A percentile compares a stretch with the other conserved stretches of the same genome.
phyloP scores from a whole-genome alignment of 1,140 invertebrate genomes.

The Thalassaphorura encarpata region DNA sequence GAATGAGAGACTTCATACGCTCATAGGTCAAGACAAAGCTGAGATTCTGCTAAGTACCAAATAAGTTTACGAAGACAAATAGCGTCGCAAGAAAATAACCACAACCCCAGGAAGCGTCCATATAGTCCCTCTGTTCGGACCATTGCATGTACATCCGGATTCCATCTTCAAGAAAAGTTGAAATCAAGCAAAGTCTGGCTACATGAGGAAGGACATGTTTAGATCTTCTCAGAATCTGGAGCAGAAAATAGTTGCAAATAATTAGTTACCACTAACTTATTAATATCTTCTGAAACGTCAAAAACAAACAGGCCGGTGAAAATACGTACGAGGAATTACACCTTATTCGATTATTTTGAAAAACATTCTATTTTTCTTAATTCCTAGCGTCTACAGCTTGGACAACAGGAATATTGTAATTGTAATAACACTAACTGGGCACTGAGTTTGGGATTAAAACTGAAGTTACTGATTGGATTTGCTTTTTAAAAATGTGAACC shows the following conservation, averaged over 20 bases:
- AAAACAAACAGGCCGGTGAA: too few species aligned
- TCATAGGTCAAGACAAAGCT: too few species aligned
- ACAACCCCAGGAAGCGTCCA: constrained; percentile 97
- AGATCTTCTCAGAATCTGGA: constrained; percentile 78
- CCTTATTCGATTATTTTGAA: too few species aligned
- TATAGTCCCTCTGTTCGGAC: constrained; percentile 95
- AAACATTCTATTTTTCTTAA: background rate
- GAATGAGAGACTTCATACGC: too few species aligned
- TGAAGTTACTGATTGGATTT: too few species aligned
- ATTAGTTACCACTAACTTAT: too few species aligned
- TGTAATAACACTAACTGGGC: background rate
- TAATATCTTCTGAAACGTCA: too few species aligned
- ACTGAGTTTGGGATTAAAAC: too few species aligned
- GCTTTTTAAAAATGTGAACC: constrained; percentile 38
- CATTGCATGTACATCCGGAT: constrained; percentile 99
- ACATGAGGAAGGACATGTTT: constrained; percentile 92
- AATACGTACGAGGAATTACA: too few species aligned
- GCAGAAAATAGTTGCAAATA: constrained; percentile 19
- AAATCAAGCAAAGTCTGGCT: constrained; percentile 93
- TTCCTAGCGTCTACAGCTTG: background rate
- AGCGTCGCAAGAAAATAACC: constrained; percentile 82
- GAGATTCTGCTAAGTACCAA: constrained; percentile 43
- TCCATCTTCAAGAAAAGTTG: constrained; percentile 98
- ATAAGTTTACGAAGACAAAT: constrained; percentile 87
- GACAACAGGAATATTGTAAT: background rate